Evolutionary conservation across 2,888 invertebrate species (phyloP).

Genomic region (Argyresthia goedartella): DNA sequence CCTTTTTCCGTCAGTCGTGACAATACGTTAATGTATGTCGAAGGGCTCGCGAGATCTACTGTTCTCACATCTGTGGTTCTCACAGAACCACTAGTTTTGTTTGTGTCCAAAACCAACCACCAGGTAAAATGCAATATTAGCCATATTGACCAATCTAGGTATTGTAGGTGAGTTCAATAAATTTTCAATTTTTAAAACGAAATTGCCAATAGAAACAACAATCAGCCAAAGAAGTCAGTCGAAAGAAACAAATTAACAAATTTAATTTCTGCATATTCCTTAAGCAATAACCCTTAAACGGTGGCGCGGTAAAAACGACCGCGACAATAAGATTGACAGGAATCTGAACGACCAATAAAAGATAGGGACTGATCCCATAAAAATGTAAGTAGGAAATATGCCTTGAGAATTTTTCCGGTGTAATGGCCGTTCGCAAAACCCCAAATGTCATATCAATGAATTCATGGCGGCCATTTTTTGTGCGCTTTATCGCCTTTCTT

Average conservation of each 20-base stretch:
- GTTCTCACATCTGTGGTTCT: too few species aligned
- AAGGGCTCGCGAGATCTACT: too few species aligned
- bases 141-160: too few species aligned
- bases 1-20: too few species aligned
- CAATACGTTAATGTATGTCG: too few species aligned
- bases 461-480: slow-evolving; percentile 65
- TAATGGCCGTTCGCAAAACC: slow-evolving; percentile 57
- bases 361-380: slow-evolving; percentile 57
- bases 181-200: too few species aligned
- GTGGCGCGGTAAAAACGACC: slow-evolving; percentile 30
- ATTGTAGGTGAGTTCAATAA: too few species aligned
- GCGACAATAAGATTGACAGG: slow-evolving; percentile 60
- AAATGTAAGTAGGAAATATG: slow-evolving; percentile 66
- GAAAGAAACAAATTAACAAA: background rate
- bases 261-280: background rate
- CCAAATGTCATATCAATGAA: slow-evolving; percentile 70
- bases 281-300: slow-evolving; percentile 17
- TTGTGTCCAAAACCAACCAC: too few species aligned
- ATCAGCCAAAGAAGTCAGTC: background rate
- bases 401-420: slow-evolving; percentile 26
- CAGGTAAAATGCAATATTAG: too few species aligned
- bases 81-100: too few species aligned
- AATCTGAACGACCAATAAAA: slow-evolving; percentile 61
- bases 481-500: slow-evolving; percentile 64
- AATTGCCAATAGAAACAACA: background rate